phyloP scores from a whole-genome alignment of 2,113 vertebrate genomes.

The Ochotona curzoniae region DNA sequence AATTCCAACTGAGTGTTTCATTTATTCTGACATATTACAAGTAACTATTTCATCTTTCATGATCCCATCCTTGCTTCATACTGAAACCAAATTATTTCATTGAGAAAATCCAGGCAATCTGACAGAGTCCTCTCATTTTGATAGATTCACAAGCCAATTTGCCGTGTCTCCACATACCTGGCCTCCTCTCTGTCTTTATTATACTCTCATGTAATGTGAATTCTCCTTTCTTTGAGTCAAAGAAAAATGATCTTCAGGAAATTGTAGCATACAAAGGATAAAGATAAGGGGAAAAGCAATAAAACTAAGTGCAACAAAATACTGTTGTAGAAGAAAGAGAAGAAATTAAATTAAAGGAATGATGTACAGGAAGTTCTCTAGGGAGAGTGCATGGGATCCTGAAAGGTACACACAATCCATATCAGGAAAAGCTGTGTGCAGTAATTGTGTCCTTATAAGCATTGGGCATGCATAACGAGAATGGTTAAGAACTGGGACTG shows the following conservation, averaged over 20 bases:
- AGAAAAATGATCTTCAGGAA: not conserved
- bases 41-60: slow-evolving; percentile 47
- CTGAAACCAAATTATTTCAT: slow-evolving; percentile 24
- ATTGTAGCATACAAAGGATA: not conserved
- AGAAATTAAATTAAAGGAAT: not conserved
- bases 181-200: not conserved
- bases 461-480: not conserved
- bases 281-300: not conserved
- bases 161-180: not conserved
- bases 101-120: not conserved
- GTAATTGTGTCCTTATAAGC: not conserved
- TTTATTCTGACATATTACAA: slow-evolving; percentile 44
- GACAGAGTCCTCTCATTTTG: slow-evolving; percentile 19
- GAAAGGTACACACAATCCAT: not conserved
- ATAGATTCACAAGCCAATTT: not conserved
- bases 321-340: not conserved
- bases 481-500: not conserved
- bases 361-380: not conserved
- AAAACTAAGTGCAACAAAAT: not conserved
- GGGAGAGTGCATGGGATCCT: not conserved
- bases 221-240: not conserved
- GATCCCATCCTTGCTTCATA: slow-evolving; percentile 4
- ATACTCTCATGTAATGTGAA: not conserved
- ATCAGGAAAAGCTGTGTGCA: not conserved
- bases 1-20: not conserved